Percentiles rank a stretch among this genome's conserved stretches.
Conservation (phyloP, 2,797 vertebrate species). For the Oreochromis mossambicus region DNA sequence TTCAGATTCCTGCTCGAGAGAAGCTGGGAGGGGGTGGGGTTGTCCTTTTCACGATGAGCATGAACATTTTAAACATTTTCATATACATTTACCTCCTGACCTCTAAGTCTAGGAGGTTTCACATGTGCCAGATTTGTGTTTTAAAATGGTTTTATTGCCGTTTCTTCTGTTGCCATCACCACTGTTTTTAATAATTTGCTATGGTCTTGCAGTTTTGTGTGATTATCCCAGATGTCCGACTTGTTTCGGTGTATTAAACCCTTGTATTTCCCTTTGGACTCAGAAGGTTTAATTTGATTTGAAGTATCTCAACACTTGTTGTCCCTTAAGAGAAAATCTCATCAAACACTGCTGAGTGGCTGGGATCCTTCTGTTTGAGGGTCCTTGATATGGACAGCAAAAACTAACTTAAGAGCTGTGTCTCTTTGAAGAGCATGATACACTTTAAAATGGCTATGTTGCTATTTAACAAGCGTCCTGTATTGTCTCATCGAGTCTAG, state of each 20-base stretch:
- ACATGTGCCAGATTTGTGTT: background rate
- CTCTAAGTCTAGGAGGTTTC: background rate
- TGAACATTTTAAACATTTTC: background rate
- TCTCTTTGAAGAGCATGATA: background rate
- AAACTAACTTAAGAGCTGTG: background rate
- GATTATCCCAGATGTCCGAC: background rate
- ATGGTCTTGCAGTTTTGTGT: background rate
- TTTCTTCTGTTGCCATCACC: background rate
- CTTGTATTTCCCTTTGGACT: constrained; percentile 12
- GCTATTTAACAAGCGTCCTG: background rate
- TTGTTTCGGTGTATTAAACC: constrained; percentile 6
- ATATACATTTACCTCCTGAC: background rate
- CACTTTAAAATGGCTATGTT: background rate
- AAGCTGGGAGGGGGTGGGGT: background rate
- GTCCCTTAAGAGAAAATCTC: constrained; percentile 13
- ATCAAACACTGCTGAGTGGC: constrained; percentile 14
- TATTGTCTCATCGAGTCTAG: background rate
- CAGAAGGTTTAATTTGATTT: constrained; percentile 24
- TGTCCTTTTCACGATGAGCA: background rate
- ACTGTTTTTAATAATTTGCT: background rate
- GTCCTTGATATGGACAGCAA: background rate
- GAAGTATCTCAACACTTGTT: background rate
- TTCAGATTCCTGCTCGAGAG: background rate
- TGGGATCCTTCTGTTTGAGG: background rate
- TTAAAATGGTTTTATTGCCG: background rate